Conservation (phyloP, 2,888 invertebrate species). For the Noctua pronuba region DNA sequence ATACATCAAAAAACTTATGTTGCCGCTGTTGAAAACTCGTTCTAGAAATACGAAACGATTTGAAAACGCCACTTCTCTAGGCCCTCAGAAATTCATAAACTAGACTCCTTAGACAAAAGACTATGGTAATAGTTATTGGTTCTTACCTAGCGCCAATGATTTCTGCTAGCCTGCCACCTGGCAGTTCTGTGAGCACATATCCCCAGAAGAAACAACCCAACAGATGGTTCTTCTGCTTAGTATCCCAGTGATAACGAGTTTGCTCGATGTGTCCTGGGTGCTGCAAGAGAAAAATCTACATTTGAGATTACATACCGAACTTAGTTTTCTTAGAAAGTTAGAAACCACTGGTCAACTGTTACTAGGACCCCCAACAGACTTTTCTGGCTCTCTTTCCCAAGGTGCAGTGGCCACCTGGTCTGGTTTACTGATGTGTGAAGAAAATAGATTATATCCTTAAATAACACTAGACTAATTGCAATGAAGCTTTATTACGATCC, state of each 20-base stretch:
- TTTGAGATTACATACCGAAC: conserved; percentile 13
- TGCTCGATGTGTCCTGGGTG: conserved; percentile 86
- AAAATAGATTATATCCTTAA: not conserved
- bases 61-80: not conserved
- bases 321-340: not conserved
- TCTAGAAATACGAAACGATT: not conserved
- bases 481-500: conserved; percentile 4
- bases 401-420: too few species aligned
- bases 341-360: not conserved
- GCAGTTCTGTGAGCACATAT: conserved; percentile 96
- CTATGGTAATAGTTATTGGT: not conserved
- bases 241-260: conserved; percentile 94
- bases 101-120: not conserved
- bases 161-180: conserved; percentile 96
- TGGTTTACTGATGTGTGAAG: not conserved
- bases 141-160: conserved; percentile 93
- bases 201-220: conserved; percentile 98
- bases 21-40: not conserved
- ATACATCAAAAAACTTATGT: not conserved
- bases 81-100: not conserved
- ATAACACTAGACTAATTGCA: not conserved
- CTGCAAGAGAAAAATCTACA: conserved; percentile 68
- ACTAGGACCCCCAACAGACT: not conserved
- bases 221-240: conserved; percentile 94
- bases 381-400: not conserved